These are phyloP conservation scores for Neoarius graeffei DNA, from an alignment of 2,113 vertebrate species.

Conservation along the genomic window DNA sequence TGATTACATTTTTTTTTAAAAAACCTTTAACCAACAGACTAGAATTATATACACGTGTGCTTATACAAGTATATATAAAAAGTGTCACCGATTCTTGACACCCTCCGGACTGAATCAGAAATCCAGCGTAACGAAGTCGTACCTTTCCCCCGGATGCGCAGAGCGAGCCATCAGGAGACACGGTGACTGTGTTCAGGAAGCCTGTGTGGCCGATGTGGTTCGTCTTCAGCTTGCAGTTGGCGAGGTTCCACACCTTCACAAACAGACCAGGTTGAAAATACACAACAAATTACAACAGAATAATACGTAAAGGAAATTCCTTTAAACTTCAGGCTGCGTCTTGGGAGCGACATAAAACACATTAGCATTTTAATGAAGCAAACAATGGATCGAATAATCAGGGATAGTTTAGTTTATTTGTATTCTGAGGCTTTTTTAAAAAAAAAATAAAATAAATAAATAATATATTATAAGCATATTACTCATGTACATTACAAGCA, in stretches of 20 bases:
- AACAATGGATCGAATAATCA: neutral
- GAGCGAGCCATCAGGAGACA: conserved; percentile 94
- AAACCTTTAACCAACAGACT: too few species aligned
- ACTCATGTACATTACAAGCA: neutral
- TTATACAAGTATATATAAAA: too few species aligned
- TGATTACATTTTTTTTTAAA: too few species aligned
- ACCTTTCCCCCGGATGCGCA: conserved; percentile 96
- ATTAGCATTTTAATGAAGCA: neutral
- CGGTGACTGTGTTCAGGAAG: conserved; percentile 92
- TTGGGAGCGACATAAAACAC: neutral
- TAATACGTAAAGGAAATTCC: neutral
- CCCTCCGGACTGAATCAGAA: neutral
- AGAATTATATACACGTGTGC: too few species aligned
- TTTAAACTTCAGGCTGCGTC: neutral
- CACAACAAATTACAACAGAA: neutral
- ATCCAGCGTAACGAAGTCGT: neutral
- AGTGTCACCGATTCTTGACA: neutral
- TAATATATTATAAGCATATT: neutral
- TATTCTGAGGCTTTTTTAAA: neutral
- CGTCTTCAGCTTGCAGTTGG: conserved; percentile 98
- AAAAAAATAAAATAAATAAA: too few species aligned
- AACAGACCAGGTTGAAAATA: neutral
- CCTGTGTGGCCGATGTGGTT: conserved; percentile 96
- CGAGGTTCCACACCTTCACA: conserved; percentile 91
- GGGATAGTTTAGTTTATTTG: neutral